phyloP scores from a whole-genome alignment of 2,113 vertebrate species.

The Anarrhichthys ocellatus region DNA sequence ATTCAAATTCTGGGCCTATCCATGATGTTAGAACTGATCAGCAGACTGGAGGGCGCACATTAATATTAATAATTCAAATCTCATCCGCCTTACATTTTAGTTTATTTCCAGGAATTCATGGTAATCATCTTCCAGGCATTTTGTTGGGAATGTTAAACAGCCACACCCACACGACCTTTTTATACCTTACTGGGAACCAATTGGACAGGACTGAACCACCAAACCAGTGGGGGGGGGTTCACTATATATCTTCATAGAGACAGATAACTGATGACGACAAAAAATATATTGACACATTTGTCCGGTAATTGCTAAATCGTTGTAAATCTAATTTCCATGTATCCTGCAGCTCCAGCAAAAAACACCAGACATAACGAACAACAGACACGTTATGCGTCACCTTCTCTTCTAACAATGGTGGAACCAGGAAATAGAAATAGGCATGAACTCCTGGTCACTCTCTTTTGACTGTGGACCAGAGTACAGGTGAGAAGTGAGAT shows the following conservation, averaged over 20 bases:
- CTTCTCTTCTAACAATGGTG: neutral
- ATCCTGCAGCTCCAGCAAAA: neutral
- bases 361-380: neutral
- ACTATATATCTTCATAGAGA: neutral
- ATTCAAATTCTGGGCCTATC: no score
- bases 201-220: neutral
- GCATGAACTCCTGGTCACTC: neutral
- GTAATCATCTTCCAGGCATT: no score
- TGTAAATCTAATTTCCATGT: neutral
- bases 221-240: neutral
- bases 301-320: accelerated
- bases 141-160: no score
- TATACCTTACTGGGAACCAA: neutral
- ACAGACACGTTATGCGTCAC: neutral
- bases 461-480: neutral
- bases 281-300: neutral
- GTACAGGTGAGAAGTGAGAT: neutral
- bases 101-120: no score
- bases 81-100: no score
- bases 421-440: constrained; percentile 8
- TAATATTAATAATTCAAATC: no score
- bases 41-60: no score
- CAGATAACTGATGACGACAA: neutral
- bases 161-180: neutral
- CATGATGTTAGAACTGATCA: no score